These are phyloP conservation scores for Pomacea canaliculata DNA, from an alignment of 2,888 invertebrate species.

Conservation along the genomic window DNA sequence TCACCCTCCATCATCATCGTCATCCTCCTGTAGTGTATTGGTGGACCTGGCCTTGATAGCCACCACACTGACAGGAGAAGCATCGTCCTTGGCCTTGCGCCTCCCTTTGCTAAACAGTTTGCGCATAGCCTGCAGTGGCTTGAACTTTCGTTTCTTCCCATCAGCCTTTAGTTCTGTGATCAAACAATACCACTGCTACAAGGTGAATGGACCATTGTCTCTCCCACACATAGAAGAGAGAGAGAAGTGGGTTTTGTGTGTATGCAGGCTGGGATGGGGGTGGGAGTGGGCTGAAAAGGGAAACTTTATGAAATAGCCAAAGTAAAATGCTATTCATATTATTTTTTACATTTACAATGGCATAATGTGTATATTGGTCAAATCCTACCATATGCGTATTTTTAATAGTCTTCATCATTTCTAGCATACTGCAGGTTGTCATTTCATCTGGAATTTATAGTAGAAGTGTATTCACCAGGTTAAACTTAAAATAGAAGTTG, in stretches of 20 bases:
- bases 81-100: slow-evolving; percentile 43
- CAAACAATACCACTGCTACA: background rate
- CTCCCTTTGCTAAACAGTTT: slow-evolving; percentile 56
- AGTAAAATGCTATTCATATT: too few species aligned
- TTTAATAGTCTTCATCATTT: too few species aligned
- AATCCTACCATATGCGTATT: too few species aligned
- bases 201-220: background rate
- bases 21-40: slow-evolving; percentile 51
- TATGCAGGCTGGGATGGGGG: background rate
- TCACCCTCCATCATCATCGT: slow-evolving; percentile 51
- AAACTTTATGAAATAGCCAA: too few species aligned
- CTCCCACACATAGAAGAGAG: background rate
- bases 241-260: background rate
- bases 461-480: too few species aligned
- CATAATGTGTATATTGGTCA: too few species aligned
- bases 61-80: slow-evolving; percentile 34
- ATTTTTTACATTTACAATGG: too few species aligned
- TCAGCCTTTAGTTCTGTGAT: slow-evolving; percentile 39
- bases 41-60: slow-evolving; percentile 52
- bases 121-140: slow-evolving; percentile 55
- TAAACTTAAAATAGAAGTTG: too few species aligned
- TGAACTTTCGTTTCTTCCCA: slow-evolving; percentile 57
- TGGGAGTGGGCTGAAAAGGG: too few species aligned
- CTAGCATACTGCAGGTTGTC: too few species aligned
- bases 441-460: too few species aligned